Percentiles rank a stretch among this genome's conserved stretches.
phyloP scores from a whole-genome alignment of 2,113 vertebrate genomes.

The Pheucticus melanocephalus region DNA sequence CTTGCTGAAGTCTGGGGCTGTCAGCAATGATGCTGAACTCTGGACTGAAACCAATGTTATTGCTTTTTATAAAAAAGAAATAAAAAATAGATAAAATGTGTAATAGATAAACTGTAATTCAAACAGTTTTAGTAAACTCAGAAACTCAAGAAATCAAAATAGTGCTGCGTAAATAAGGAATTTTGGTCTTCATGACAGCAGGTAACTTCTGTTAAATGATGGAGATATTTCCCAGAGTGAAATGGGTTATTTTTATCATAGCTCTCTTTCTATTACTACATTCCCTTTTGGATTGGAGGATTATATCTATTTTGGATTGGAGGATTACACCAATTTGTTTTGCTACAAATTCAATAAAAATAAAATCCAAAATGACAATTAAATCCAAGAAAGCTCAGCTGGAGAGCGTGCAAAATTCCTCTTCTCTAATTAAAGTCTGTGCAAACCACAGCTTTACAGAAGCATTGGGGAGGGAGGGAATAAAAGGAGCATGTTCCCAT shows the following conservation, averaged over 20 bases:
- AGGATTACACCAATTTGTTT: constrained; percentile 58
- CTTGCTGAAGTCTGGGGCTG: neutral
- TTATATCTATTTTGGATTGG: constrained; percentile 42
- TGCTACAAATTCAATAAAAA: constrained; percentile 57
- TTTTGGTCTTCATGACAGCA: neutral
- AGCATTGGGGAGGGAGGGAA: neutral
- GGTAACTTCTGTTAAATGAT: constrained; percentile 6
- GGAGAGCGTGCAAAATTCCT: constrained; percentile 45
- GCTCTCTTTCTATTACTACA: constrained; percentile 7
- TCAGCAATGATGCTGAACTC: neutral
- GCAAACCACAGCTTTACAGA: constrained; percentile 26
- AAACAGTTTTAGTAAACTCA: neutral
- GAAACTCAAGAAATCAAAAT: neutral
- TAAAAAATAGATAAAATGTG: neutral
- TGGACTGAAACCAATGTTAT: neutral
- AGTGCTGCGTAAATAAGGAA: neutral
- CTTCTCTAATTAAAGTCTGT: constrained; percentile 48
- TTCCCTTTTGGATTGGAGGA: constrained; percentile 38
- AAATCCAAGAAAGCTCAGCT: constrained; percentile 53
- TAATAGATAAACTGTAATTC: neutral
- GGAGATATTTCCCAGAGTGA: neutral
- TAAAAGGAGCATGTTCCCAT: neutral
- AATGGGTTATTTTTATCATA: constrained; percentile 47
- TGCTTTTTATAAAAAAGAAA: neutral
- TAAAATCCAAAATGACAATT: constrained; percentile 61